Conservation (phyloP, 2,797 vertebrate genomes). For the Artibeus jamaicensis region DNA sequence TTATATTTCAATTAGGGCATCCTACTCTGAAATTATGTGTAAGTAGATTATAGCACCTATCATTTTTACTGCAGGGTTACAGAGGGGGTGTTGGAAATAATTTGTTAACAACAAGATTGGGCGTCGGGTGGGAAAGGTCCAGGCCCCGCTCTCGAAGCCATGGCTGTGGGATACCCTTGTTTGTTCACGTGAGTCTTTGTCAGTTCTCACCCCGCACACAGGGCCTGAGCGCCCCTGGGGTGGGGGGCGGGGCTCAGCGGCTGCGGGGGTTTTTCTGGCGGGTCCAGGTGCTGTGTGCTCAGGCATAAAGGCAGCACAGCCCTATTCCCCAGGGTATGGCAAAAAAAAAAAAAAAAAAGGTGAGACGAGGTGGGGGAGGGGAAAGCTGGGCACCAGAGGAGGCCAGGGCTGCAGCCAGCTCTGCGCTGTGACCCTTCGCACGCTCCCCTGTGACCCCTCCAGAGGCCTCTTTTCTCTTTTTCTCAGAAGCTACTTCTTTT, state of each 20-base stretch:
- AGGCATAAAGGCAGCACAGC: too few species aligned
- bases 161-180: not conserved
- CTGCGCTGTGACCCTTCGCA: not conserved
- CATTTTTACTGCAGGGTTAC: not conserved
- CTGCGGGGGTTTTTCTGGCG: not conserved
- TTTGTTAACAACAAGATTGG: not conserved
- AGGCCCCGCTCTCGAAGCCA: not conserved
- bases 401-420: rapidly evolving
- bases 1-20: not conserved
- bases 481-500: not conserved
- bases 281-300: not conserved
- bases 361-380: too few species aligned
- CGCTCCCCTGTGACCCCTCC: not conserved
- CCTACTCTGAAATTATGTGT: not conserved
- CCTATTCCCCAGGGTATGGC: not conserved
- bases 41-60: not conserved
- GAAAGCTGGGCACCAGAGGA: rapidly evolving
- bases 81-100: not conserved
- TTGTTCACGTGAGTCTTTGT: too few species aligned
- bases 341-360: not conserved
- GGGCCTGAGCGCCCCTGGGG: not conserved
- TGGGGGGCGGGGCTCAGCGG: not conserved
- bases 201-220: not conserved
- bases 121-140: not conserved
- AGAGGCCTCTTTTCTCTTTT: rapidly evolving